Evolutionary conservation across 2,113 vertebrate genomes (phyloP).

Genomic region (Xenopus tropicalis): UCB_Xtro_10.0 CM004447.2:161310501-161311000

Average conservation of each 20-base stretch:
- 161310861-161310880: constrained; percentile 89
- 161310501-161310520: no score
- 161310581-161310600: no score
- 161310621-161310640: no score
- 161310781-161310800: no score
- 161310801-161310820: no score
- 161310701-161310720: neutral
- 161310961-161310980: no score
- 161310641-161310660: neutral
- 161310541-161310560: neutral
- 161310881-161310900: constrained; percentile 91
- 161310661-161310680: accelerated
- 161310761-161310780: no score
- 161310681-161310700: accelerated
- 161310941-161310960: no score
- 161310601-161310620: neutral
- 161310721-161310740: accelerated
- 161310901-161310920: constrained; percentile 89
- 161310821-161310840: constrained; percentile 5
- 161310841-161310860: constrained; percentile 82
- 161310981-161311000: no score
- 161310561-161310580: accelerated
- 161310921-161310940: constrained; percentile 74
- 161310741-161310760: accelerated
- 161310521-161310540: neutral